These are phyloP conservation scores for Cydia splendana DNA, from an alignment of 1,140 invertebrate genomes.

Conservation along the genomic window DNA sequence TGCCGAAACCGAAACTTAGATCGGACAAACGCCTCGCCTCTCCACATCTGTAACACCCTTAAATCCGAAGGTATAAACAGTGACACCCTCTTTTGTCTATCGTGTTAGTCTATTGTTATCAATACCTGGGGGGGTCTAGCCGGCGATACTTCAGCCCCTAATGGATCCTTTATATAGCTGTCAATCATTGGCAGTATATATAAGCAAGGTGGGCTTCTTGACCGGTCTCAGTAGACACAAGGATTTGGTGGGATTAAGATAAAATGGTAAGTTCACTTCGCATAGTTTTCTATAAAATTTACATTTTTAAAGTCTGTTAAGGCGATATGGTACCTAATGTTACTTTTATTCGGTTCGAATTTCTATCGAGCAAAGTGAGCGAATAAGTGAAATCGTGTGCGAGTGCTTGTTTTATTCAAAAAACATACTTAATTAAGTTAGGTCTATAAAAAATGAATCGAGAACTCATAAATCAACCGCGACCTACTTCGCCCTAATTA, in stretches of 20 bases:
- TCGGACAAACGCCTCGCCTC: background rate
- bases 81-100: background rate
- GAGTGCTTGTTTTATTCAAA: too few relatives aligned
- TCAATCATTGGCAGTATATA: slow-evolving; percentile 63
- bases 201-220: slow-evolving; percentile 43
- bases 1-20: too few relatives aligned
- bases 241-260: slow-evolving; percentile 32
- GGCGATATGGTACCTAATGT: too few relatives aligned
- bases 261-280: slow-evolving; percentile 47
- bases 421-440: too few relatives aligned
- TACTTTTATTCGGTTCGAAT: too few relatives aligned
- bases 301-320: too few relatives aligned
- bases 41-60: background rate
- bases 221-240: slow-evolving; percentile 35
- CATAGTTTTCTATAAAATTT: slow-evolving; percentile 35
- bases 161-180: slow-evolving; percentile 58
- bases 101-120: background rate
- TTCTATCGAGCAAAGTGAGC: too few relatives aligned
- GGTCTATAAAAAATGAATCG: too few relatives aligned
- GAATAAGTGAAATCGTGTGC: too few relatives aligned
- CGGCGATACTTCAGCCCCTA: slow-evolving; percentile 40
- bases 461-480: too few relatives aligned
- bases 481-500: too few relatives aligned
- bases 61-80: background rate
- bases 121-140: background rate